Conservation (phyloP, 2,113 vertebrate species). For the Brachypodius melanocephalos region DNA sequence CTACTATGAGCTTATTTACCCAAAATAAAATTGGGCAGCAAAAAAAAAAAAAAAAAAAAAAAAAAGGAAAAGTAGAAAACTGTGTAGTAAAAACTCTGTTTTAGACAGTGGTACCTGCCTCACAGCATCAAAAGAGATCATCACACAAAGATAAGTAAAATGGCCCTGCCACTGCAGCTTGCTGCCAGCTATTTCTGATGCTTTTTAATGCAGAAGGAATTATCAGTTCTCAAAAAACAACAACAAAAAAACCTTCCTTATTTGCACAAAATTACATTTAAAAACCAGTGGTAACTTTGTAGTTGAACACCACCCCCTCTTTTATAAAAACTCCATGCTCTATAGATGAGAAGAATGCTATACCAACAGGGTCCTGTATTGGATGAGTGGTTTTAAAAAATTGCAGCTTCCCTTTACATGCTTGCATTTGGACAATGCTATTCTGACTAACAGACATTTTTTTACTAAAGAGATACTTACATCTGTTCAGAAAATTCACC, state of each 20-base stretch:
- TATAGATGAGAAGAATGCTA: background rate
- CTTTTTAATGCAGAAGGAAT: background rate
- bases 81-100: background rate
- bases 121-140: background rate
- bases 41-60: background rate
- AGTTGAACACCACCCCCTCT: background rate
- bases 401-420: background rate
- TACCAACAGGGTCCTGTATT: background rate
- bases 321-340: background rate
- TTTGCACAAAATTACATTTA: background rate
- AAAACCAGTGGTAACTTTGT: background rate
- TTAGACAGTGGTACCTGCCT: background rate
- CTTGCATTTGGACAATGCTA: background rate
- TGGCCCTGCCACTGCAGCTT: background rate
- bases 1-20: background rate
- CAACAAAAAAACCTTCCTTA: background rate
- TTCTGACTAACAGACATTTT: background rate
- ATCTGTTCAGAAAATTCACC: background rate
- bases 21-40: background rate
- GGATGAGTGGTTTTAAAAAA: background rate
- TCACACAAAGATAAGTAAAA: background rate
- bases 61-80: background rate
- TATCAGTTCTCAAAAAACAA: background rate
- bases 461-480: background rate
- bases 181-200: background rate